A percentile compares a stretch with the other conserved stretches of the same genome.
Evolutionary conservation across 2,888 invertebrate species (phyloP).

Genomic region (Meta bourneti): DNA sequence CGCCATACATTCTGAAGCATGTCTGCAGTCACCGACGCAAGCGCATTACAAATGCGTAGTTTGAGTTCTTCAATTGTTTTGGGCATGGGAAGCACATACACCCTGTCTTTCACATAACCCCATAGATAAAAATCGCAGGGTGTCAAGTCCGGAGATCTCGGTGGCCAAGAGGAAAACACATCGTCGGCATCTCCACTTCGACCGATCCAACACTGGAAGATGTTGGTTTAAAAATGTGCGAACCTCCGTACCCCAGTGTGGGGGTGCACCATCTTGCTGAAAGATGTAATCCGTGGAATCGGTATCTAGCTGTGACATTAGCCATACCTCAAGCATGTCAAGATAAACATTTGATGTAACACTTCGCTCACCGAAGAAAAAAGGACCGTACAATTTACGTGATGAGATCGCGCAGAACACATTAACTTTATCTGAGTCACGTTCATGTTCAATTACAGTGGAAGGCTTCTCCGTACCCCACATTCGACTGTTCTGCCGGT

Average conservation of each 20-base stretch:
- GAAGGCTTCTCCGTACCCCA: constrained; percentile 22
- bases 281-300: too few relatives aligned
- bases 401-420: constrained; percentile 65
- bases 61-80: too few relatives aligned
- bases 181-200: too few relatives aligned
- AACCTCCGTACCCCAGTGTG: constrained; percentile 34
- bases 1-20: too few relatives aligned
- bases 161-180: too few relatives aligned
- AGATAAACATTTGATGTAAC: constrained; percentile 72
- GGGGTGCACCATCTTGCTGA: too few relatives aligned
- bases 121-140: too few relatives aligned
- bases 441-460: constrained; percentile 53
- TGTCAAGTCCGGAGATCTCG: too few relatives aligned
- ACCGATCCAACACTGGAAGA: constrained; percentile 29
- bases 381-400: constrained; percentile 67
- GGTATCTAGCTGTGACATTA: constrained; percentile 74
- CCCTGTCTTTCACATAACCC: too few relatives aligned
- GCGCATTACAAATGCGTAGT: too few relatives aligned
- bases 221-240: constrained; percentile 41
- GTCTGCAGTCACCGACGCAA: too few relatives aligned
- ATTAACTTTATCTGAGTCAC: constrained; percentile 71
- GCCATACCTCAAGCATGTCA: constrained; percentile 74
- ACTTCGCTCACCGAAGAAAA: constrained; percentile 60
- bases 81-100: too few relatives aligned
- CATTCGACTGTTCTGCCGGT: constrained; percentile 28